These are phyloP conservation scores for Sialia sialis DNA, from an alignment of 2,113 vertebrate species.

Conservation along the genomic window DNA sequence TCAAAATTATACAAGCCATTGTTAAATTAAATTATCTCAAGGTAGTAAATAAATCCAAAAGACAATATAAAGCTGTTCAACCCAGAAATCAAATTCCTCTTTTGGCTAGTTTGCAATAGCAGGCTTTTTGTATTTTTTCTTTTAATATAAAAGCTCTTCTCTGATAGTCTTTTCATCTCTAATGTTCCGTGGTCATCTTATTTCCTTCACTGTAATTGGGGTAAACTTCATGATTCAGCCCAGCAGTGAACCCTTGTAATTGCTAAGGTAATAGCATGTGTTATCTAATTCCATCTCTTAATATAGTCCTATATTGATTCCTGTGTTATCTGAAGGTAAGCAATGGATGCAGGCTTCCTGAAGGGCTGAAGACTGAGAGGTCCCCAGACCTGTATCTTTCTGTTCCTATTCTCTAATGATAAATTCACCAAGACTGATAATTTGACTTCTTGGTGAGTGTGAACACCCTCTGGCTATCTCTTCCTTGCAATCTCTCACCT, in stretches of 20 bases:
- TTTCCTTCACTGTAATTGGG: not conserved
- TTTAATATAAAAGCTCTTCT: not conserved
- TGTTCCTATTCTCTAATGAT: not conserved
- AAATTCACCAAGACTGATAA: not conserved
- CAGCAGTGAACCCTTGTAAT: not conserved
- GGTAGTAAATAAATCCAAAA: not conserved
- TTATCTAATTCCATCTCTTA: not conserved
- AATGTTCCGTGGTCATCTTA: not conserved
- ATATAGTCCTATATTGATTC: not conserved
- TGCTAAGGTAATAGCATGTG: not conserved
- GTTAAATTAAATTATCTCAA: not conserved
- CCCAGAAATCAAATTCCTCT: not conserved
- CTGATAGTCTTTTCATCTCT: not conserved
- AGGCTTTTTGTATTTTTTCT: not conserved
- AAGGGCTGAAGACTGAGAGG: not conserved
- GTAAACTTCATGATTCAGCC: not conserved
- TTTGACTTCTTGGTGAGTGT: not conserved
- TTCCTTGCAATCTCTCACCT: not conserved
- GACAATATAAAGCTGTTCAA: not conserved
- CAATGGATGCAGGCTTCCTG: not conserved
- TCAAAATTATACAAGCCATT: not conserved
- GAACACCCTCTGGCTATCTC: not conserved
- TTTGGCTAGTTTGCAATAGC: not conserved
- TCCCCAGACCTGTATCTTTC: not conserved
- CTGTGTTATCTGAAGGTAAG: not conserved